Evolutionary conservation across 1,140 invertebrate genomes (phyloP), one percentile per base, ranked within the genome.

Genomic region (Lepidotrigona ventralis): DNA sequence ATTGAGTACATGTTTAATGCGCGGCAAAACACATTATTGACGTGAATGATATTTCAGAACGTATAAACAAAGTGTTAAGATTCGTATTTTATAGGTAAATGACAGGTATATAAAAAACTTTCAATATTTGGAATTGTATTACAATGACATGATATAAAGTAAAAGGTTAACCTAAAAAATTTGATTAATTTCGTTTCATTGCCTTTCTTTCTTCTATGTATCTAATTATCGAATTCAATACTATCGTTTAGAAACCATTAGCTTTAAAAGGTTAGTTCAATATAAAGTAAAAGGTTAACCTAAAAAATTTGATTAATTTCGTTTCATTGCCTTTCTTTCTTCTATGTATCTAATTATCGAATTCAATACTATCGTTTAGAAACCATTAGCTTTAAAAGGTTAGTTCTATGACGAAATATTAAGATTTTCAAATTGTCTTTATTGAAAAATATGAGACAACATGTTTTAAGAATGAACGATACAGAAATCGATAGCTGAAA

Each of bases 401-500:
- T 64, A 46, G 23, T 26, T 77, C 66, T 39, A 53, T 23, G 46
- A 21, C 1, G 46, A 14, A 53, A 66, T 77, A 68, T 77, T 68
- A 53, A 53, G 75, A 77, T 77, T 77, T 46, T 64, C n/a, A 77
- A 82, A 68, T 56, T 21, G 21, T 12, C 19, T n/a, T 60, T 26
- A 19, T 75, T 58, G 64, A 46, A 58, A 60, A 80, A 74, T n/a
- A 81, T 51, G 79, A 86, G 71, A 74, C 76, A 82, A 26, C 73
- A 21, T 39, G 66, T 58, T 33, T 60, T 58, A 77, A 77, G 76
- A 79, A 69, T 23, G 29, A 79, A 71, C 68, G n/a, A 19, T 68
- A 51, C 68, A 29, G 76, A 87, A n/a, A 86, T 89, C 89, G 82
- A 88, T 90, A 88, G 60, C 79, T 39, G 75, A 85, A 83, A 84